Conservation (phyloP, 2,888 invertebrate genomes). For the Cordilura impudica region DNA sequence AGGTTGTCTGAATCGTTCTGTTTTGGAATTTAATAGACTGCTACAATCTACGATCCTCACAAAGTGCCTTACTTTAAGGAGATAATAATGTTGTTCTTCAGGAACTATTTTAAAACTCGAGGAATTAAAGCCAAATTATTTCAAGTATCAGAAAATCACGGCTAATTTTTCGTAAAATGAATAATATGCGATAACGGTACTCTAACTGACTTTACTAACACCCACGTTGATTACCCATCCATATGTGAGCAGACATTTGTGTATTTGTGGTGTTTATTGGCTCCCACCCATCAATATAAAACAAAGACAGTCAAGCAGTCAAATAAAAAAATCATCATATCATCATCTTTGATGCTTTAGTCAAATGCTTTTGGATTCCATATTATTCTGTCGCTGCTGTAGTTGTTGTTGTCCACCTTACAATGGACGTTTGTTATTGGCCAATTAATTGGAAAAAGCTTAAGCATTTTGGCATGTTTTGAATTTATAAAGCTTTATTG, state of each 20-base stretch:
- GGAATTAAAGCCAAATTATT: too few species aligned
- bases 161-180: too few species aligned
- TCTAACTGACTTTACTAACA: too few species aligned
- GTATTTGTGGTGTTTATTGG: neutral
- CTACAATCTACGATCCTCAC: too few species aligned
- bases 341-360: slow-evolving; percentile 42
- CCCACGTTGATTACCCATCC: neutral
- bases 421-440: slow-evolving; percentile 58
- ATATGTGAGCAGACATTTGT: neutral
- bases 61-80: too few species aligned
- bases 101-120: too few species aligned
- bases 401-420: slow-evolving; percentile 34
- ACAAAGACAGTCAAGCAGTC: neutral
- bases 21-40: too few species aligned
- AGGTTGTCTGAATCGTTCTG: too few species aligned
- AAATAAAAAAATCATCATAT: slow-evolving; percentile 13
- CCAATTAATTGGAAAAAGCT: slow-evolving; percentile 62
- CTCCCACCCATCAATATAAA: neutral
- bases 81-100: too few species aligned
- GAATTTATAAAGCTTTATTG: slow-evolving; percentile 63
- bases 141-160: too few species aligned
- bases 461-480: slow-evolving; percentile 65
- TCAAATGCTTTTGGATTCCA: slow-evolving; percentile 41
- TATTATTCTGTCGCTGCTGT: slow-evolving; percentile 21
- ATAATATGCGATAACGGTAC: too few species aligned